phyloP scores from a whole-genome alignment of 2,888 invertebrate genomes.

The Asteroscopus sphinx region DNA sequence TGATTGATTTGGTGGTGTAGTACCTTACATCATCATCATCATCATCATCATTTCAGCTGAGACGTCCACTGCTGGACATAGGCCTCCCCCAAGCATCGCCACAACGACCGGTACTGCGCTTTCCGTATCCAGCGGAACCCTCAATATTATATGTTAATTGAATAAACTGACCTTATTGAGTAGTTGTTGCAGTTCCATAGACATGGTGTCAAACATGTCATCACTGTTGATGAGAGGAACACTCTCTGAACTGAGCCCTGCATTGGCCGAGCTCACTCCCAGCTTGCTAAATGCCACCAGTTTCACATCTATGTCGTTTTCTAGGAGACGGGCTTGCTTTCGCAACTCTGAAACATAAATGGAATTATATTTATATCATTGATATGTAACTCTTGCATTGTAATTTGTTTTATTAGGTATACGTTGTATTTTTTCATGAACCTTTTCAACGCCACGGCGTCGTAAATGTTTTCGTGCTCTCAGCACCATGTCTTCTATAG shows the following conservation, averaged over 20 bases:
- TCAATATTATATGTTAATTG: not conserved
- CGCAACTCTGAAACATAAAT: slow-evolving; percentile 92
- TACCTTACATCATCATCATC: too few species aligned
- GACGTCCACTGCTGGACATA: too few species aligned
- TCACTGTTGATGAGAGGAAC: slow-evolving; percentile 96
- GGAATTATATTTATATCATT: not conserved
- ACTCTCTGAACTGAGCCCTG: slow-evolving; percentile 91
- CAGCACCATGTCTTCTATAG: too few species aligned
- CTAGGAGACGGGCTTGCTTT: slow-evolving; percentile 97
- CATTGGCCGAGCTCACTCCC: slow-evolving; percentile 91
- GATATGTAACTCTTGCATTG: too few species aligned
- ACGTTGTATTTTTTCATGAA: not conserved
- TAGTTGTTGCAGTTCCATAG: slow-evolving; percentile 97
- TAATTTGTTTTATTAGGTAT: too few species aligned
- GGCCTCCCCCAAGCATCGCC: too few species aligned
- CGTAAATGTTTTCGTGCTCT: too few species aligned
- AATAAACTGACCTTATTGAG: slow-evolving; percentile 92
- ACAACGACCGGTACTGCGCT: too few species aligned
- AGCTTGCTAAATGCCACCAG: slow-evolving; percentile 98
- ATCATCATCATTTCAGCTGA: too few species aligned
- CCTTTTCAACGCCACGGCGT: too few species aligned
- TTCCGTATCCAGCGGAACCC: too few species aligned
- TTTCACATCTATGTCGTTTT: slow-evolving; percentile 99
- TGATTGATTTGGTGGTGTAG: too few species aligned
- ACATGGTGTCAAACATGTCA: slow-evolving; percentile 97